Evolutionary conservation across 2,797 vertebrate genomes (phyloP).

Genomic region (Silurus aristotelis): DNA sequence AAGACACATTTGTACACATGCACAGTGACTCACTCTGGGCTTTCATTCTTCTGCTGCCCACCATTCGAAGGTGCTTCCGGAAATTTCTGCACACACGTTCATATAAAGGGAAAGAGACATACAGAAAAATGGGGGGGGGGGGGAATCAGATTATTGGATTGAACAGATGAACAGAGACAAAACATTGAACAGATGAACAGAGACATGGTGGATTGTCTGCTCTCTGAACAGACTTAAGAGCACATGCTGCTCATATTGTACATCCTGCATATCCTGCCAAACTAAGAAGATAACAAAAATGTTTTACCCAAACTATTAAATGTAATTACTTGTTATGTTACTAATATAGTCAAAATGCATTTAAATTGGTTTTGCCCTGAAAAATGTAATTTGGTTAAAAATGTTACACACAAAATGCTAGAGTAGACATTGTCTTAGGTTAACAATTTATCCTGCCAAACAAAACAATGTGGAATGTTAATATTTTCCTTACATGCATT

Average conservation of each 20-base stretch:
- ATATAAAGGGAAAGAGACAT: slow-evolving; percentile 50
- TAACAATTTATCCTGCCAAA: too few relatives aligned
- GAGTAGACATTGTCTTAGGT: too few relatives aligned
- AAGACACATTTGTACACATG: slow-evolving; percentile 22
- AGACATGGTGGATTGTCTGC: not conserved
- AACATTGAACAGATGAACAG: not conserved
- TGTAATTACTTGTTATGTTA: too few relatives aligned
- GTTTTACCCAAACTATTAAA: too few relatives aligned
- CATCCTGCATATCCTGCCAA: too few relatives aligned
- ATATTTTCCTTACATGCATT: not conserved
- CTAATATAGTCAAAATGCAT: too few relatives aligned
- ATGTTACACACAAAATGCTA: too few relatives aligned
- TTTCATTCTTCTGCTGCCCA: slow-evolving; percentile 98
- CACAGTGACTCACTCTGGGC: slow-evolving; percentile 90
- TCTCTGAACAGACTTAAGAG: not conserved
- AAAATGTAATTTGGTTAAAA: too few relatives aligned
- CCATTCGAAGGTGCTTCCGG: slow-evolving; percentile 99
- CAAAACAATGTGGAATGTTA: not conserved
- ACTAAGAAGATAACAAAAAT: too few relatives aligned
- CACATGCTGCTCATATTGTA: not conserved
- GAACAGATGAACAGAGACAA: not conserved
- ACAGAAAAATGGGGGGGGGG: slow-evolving; percentile 35
- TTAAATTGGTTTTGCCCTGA: too few relatives aligned
- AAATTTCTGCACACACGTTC: slow-evolving; percentile 86
- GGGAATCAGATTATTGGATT: slow-evolving; percentile 6